A percentile compares a stretch with the other conserved stretches of the same genome.
Conservation (phyloP, 2,113 vertebrate species). For the Apus apus region DNA sequence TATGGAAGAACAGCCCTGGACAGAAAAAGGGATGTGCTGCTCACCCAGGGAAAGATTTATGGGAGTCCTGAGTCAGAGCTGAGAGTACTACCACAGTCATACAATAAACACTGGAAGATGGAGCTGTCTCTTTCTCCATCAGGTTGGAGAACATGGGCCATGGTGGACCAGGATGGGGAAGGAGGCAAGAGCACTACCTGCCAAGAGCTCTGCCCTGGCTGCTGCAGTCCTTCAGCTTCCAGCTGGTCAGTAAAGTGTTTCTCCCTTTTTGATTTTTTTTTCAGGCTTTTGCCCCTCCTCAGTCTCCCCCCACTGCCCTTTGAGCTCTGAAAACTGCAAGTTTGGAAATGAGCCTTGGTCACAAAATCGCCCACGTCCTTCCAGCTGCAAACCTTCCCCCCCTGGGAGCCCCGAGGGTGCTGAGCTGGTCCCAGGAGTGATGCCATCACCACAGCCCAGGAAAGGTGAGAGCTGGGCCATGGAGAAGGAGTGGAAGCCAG, state of each 20-base stretch:
- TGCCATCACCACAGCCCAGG: not conserved
- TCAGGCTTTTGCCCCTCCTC: not conserved
- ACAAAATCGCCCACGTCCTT: not conserved
- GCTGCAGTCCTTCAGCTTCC: not conserved
- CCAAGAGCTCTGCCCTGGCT: rapidly evolving
- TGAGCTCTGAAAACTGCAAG: not conserved
- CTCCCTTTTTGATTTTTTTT: not conserved
- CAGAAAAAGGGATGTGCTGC: not conserved
- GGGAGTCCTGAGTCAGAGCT: not conserved
- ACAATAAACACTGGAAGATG: not conserved
- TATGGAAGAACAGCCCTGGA: not conserved
- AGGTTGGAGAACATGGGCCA: not conserved
- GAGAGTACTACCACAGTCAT: not conserved
- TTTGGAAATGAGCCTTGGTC: not conserved
- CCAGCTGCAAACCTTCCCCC: not conserved
- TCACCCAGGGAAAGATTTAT: not conserved
- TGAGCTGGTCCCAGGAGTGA: not conserved
- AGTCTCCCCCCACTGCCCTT: not conserved
- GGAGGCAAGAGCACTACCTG: not conserved
- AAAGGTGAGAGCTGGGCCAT: not conserved
- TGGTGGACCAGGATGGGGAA: not conserved
- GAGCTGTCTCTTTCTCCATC: not conserved
- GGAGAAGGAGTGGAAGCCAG: not conserved
- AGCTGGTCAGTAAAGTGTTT: not conserved
- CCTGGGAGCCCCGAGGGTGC: rapidly evolving